A percentile compares a stretch with the other conserved stretches of the same genome.
phyloP scores from a whole-genome alignment of 2,113 vertebrate species.

The Halichoerus grypus region DNA sequence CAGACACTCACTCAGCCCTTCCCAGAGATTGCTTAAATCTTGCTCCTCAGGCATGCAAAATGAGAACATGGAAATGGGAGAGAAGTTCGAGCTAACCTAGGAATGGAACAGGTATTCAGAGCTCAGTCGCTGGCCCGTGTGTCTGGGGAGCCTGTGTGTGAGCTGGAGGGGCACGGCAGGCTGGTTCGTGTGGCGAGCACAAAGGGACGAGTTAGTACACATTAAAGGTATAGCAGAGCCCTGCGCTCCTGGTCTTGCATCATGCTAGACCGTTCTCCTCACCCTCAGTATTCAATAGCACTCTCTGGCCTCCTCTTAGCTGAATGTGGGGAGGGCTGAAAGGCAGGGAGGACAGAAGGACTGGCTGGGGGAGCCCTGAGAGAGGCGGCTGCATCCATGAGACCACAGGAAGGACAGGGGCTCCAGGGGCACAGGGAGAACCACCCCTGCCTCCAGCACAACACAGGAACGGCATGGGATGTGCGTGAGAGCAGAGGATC shows the following conservation, averaged over 20 bases:
- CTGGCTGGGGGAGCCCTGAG: slow-evolving; percentile 56
- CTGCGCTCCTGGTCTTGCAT: not conserved
- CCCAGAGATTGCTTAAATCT: slow-evolving; percentile 37
- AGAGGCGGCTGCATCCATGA: not conserved
- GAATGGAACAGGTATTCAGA: not conserved
- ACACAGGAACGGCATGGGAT: not conserved
- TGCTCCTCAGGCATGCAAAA: slow-evolving; percentile 62
- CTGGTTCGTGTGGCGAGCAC: not conserved
- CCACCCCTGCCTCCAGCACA: not conserved
- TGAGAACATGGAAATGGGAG: not conserved
- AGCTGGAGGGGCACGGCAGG: not conserved
- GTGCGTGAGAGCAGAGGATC: not conserved
- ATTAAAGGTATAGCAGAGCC: not conserved
- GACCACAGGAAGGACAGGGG: not conserved
- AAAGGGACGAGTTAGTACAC: not conserved
- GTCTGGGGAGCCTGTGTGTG: not conserved
- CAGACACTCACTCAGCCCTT: slow-evolving; percentile 39
- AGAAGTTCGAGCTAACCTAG: slow-evolving; percentile 54
- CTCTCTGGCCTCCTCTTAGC: not conserved
- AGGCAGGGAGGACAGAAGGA: not conserved
- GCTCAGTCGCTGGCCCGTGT: not conserved
- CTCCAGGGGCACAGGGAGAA: not conserved
- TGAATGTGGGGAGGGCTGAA: not conserved
- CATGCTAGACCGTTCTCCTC: not conserved
- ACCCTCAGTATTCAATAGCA: not conserved